Evolutionary conservation across 2,797 vertebrate species (phyloP).

Genomic region (Tokudaia muenninki): DNA sequence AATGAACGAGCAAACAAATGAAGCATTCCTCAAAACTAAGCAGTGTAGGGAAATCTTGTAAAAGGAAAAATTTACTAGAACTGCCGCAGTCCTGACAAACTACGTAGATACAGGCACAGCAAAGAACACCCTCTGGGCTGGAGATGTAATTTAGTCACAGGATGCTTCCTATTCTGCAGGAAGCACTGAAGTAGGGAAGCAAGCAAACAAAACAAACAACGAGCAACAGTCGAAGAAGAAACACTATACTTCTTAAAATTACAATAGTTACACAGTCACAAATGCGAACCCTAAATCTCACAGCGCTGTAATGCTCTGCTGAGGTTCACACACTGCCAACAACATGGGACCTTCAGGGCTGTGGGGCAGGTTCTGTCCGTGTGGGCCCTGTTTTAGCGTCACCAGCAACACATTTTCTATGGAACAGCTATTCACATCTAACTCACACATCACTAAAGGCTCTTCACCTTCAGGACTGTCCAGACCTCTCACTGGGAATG

Average conservation of each 20-base stretch:
- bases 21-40: conserved; percentile 9
- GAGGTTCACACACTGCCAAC: conserved; percentile 15
- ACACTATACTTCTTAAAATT: conserved; percentile 2
- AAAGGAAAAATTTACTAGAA: neutral
- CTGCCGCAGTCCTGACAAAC: conserved; percentile 27
- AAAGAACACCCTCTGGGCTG: neutral
- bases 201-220: neutral
- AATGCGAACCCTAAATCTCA: conserved; percentile 12
- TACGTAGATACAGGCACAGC: conserved; percentile 6
- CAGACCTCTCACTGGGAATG: neutral
- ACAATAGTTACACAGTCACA: conserved; percentile 31
- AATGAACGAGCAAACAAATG: neutral
- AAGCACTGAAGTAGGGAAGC: neutral
- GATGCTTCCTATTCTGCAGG: neutral
- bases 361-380: neutral
- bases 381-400: neutral
- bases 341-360: neutral
- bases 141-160: neutral
- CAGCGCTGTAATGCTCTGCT: neutral
- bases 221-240: neutral
- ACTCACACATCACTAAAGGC: neutral
- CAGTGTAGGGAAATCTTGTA: neutral
- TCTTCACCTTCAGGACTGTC: neutral
- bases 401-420: neutral
- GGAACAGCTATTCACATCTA: neutral